Base-by-base conservation (phyloP, 2,113 vertebrate species). In the Psittacula cyanocephala region DNA sequence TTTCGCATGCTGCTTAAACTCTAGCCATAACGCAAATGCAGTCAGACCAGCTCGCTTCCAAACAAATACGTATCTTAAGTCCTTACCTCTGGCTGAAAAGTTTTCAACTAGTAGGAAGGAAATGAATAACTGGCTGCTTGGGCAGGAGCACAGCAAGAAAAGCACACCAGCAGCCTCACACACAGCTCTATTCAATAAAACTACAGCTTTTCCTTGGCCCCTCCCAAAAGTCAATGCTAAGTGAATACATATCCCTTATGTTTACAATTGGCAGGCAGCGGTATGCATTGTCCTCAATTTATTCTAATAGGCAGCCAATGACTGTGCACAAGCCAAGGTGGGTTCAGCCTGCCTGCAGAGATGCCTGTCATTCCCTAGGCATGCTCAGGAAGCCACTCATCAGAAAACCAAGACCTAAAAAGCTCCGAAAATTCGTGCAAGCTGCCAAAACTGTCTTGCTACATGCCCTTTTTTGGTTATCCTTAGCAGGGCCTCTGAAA, bases 391-490 rank as follows among this genome's bases (percentile, higher is more conserved):
- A 98, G 97, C 98, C 98, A 97, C 98, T 98, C 98, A 97, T 98
- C 97, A 98, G 95, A 96, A 98, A 98, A 97, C 94, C 98, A 95
- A 98, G 98, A 98, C 98, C 97, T 97, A 97, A 98, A 98, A 98
- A 97, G 97, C 97, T 97, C 97, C 83, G 97, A 98, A 98, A 98
- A 98, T 89, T 89, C 69, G 18, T 72, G 95, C 96, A 83, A 96
- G 97, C 98, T 98, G 98, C 98, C 98, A 98, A 97, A 98, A 98
- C 81, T 95, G 97, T 97, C 97, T 97, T 95, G 97, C 97, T 98
- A 91, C 98, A 98, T 98, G 98, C 96, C 98, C 98, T 98, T 98
- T 99, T 99, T 98, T 98, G 98, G 98, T 98, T 98, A 98, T 98
- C 98, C 98, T 98, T 98, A 88, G 94, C 97, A 94, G 97, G 98